phyloP scores from a whole-genome alignment of 2,113 vertebrate genomes.

The Glaucomys volans region DNA sequence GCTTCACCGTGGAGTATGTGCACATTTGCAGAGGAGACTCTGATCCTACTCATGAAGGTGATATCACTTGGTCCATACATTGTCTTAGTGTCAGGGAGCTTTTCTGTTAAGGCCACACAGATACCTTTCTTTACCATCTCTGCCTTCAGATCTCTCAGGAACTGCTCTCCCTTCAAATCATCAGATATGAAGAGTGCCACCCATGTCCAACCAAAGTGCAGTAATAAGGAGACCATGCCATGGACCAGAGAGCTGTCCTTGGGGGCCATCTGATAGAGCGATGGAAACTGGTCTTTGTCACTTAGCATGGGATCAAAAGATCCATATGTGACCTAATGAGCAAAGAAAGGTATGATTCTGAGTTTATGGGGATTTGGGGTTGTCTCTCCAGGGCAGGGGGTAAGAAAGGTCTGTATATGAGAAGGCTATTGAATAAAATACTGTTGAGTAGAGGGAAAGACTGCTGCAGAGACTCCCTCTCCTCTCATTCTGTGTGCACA shows the following conservation, averaged over 20 bases:
- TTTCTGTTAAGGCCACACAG: not conserved
- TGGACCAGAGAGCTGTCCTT: not conserved
- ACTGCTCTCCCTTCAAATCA: constrained; percentile 53
- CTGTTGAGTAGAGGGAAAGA: not conserved
- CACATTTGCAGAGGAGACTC: not conserved
- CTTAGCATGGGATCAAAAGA: not conserved
- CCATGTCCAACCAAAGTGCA: constrained; percentile 60
- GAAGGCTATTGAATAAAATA: not conserved
- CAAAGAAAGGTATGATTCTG: not conserved
- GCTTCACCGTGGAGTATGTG: not conserved
- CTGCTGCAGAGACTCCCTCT: no score
- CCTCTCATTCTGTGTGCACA: not conserved
- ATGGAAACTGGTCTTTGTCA: constrained; percentile 58
- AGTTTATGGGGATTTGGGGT: no score
- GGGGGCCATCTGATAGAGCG: constrained; percentile 36
- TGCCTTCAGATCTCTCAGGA: not conserved
- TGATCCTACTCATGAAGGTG: not conserved
- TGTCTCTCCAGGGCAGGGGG: not conserved
- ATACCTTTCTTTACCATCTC: not conserved
- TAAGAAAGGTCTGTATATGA: no score
- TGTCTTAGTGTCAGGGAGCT: not conserved
- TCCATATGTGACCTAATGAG: not conserved
- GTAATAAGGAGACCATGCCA: constrained; percentile 24
- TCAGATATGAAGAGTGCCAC: constrained; percentile 26
- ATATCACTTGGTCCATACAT: accelerated